A percentile compares a stretch with the other conserved stretches of the same genome.
Conservation (phyloP, 2,888 invertebrate genomes). For the Thelaira solivaga region DNA sequence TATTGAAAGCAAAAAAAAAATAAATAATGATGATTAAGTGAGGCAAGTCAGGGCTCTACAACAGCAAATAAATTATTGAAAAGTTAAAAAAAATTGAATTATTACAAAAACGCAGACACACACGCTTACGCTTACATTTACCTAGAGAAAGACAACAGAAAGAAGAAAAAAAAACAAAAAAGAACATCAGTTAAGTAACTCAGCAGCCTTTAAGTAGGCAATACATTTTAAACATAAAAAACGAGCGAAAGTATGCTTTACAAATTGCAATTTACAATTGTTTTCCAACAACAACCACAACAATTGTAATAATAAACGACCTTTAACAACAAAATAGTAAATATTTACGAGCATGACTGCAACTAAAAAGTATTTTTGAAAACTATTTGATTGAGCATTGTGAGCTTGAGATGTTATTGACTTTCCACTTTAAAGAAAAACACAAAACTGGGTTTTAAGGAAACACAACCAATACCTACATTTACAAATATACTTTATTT, state of each 20-base stretch:
- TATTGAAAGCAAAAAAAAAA: constrained; percentile 13
- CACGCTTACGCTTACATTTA: too few relatives aligned
- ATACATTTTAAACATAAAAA: constrained; percentile 29
- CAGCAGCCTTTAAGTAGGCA: constrained; percentile 47
- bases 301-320: constrained; percentile 17
- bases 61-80: constrained; percentile 40
- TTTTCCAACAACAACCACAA: neutral
- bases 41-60: constrained; percentile 26
- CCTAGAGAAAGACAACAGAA: too few relatives aligned
- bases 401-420: too few relatives aligned
- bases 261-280: constrained; percentile 27
- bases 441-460: too few relatives aligned
- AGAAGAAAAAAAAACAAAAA: too few relatives aligned
- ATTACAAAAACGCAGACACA: constrained; percentile 17
- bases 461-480: too few relatives aligned
- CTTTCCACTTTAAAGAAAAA: too few relatives aligned
- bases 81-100: constrained; percentile 29
- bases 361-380: neutral
- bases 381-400: neutral
- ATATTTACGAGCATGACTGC: too few relatives aligned
- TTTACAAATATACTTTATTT: too few relatives aligned
- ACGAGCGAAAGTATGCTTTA: constrained; percentile 38
- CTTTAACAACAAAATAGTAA: constrained; percentile 13
- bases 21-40: constrained; percentile 52
- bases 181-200: constrained; percentile 18